These are phyloP conservation scores for Cetoscarus ocellatus DNA, from an alignment of 2,797 vertebrate genomes.

Conservation along the genomic window DNA sequence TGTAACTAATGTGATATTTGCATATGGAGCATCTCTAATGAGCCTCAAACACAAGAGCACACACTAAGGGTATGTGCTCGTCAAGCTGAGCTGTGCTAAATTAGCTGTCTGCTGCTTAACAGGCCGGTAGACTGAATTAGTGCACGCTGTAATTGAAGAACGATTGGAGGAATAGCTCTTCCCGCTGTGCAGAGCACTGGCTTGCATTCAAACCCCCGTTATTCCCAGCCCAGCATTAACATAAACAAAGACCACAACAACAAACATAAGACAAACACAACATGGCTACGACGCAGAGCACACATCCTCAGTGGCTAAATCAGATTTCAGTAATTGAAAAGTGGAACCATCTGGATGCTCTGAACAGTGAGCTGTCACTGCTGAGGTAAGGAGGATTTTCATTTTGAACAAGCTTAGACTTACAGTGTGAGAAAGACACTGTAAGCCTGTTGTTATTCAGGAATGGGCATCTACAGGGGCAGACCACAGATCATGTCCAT, in stretches of 20 bases:
- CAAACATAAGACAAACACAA: conserved; percentile 35
- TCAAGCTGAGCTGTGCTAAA: conserved; percentile 52
- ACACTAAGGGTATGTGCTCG: conserved; percentile 12
- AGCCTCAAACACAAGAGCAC: conserved; percentile 15
- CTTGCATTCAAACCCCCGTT: conserved; percentile 33
- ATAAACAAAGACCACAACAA: conserved; percentile 30
- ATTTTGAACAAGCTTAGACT: conserved; percentile 12
- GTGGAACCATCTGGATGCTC: conserved; percentile 28
- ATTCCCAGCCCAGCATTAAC: conserved; percentile 36
- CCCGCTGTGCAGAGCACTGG: conserved; percentile 39
- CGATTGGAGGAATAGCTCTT: conserved; percentile 30
- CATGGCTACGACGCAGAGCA: conserved; percentile 24
- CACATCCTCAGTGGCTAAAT: conserved; percentile 30
- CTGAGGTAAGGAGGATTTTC: conserved; percentile 17
- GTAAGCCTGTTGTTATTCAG: neutral
- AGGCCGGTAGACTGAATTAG: conserved; percentile 52
- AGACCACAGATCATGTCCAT: neutral
- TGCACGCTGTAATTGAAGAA: conserved; percentile 40
- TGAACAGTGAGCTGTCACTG: conserved; percentile 5
- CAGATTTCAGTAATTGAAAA: conserved; percentile 34
- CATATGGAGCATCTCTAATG: conserved; percentile 24
- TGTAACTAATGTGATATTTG: conserved; percentile 34
- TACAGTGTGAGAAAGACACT: neutral
- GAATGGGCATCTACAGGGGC: neutral
- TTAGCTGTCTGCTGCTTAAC: conserved; percentile 57